Percentiles rank a stretch among this genome's conserved stretches.
phyloP scores from a whole-genome alignment of 2,797 vertebrate genomes.

The Phoeniculus purpureus region DNA sequence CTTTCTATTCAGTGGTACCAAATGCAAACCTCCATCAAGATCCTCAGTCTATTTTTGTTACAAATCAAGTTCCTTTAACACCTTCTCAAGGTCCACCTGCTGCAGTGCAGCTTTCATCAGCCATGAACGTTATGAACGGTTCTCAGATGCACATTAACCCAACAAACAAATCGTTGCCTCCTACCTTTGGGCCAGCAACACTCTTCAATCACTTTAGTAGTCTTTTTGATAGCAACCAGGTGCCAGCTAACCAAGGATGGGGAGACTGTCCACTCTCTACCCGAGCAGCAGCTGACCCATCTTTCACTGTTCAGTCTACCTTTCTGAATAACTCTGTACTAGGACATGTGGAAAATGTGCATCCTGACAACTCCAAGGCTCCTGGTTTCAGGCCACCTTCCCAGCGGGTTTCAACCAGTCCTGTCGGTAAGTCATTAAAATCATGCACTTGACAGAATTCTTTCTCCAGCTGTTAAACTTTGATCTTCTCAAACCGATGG shows the following conservation, averaged over 20 bases:
- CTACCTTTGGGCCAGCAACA: slow-evolving; percentile 90
- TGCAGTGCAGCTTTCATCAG: slow-evolving; percentile 88
- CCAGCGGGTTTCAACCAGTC: slow-evolving; percentile 92
- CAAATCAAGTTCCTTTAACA: slow-evolving; percentile 85
- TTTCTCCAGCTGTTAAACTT: background rate
- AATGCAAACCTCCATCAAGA: slow-evolving; percentile 86
- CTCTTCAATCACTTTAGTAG: slow-evolving; percentile 97
- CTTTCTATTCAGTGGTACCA: slow-evolving; percentile 90
- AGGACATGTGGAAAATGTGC: slow-evolving; percentile 91
- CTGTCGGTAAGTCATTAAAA: slow-evolving; percentile 86
- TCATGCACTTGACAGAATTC: background rate
- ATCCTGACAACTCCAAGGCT: slow-evolving; percentile 94
- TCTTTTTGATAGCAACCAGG: slow-evolving; percentile 95
- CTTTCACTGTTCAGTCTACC: slow-evolving; percentile 88
- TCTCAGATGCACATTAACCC: slow-evolving; percentile 94
- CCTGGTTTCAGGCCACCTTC: slow-evolving; percentile 93
- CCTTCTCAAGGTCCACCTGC: slow-evolving; percentile 81
- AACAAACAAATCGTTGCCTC: slow-evolving; percentile 90
- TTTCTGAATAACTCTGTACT: slow-evolving; percentile 88
- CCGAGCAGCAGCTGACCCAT: slow-evolving; percentile 89
- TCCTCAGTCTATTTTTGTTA: slow-evolving; percentile 90
- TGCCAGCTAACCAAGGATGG: slow-evolving; percentile 95
- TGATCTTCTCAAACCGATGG: background rate
- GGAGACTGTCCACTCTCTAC: slow-evolving; percentile 91
- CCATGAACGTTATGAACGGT: slow-evolving; percentile 92